Evolutionary conservation across 2,797 vertebrate genomes (phyloP), one percentile per base, ranked within the genome.

Genomic region (Sciurus carolinensis): DNA sequence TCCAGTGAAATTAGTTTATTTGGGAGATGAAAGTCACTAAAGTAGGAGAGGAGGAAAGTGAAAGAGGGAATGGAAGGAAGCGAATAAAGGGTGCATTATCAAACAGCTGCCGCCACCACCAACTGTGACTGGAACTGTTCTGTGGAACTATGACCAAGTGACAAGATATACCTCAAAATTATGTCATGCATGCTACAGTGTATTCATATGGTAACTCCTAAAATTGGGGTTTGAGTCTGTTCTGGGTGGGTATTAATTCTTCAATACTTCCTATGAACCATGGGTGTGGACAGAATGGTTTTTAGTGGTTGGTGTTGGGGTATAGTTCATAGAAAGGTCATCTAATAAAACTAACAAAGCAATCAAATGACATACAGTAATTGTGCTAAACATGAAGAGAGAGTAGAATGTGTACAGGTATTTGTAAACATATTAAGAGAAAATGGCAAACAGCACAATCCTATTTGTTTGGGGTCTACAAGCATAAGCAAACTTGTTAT

Each of bases 371-470:
- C 33, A 76, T 26, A 73, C 30, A 73, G 26, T 36, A 83, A 64
- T 96, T 47, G 2, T 14, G 71, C 87, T 71, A 79, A 89, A 87
- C 0, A 11, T 59, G 15, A 67, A 91, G 88, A 83, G 9, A 26
- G 5, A 71, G 36, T 82, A 84, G n/a, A 26, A 28, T 1, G 64
- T 18, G 5, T 81, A 42, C 30, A 77, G 81, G 20, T 24, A 85
- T 59, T 71, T 83, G 52, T 73, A 86, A 93, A 87, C 20, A 33
- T 69, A 15, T 66, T 52, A 20, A 69, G 79, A 81, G 83, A 92
- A 89, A 36, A 69, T 26, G 76, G 71, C 82, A 79, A 52, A 12
- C 8, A 76, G 2, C 33, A 30, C 1, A n/a, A 26, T 59, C 73
- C 13, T 81, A 28, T 88, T 81, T 20, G 39, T n/a, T 1, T n/a